Conservation (phyloP, 2,888 invertebrate genomes). For the Agapetus fuscipes region DNA sequence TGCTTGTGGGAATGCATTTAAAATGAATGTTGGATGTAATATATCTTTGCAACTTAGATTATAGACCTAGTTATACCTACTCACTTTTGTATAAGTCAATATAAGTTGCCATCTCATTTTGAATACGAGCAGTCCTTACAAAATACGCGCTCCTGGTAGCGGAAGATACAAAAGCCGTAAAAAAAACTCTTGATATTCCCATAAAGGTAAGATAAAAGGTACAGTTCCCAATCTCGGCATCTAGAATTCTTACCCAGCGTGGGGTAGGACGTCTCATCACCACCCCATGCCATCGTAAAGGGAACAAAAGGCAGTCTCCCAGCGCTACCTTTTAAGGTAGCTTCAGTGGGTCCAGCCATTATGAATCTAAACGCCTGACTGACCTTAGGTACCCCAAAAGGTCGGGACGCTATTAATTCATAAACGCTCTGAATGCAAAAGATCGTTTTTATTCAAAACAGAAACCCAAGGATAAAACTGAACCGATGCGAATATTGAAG, state of each 20-base stretch:
- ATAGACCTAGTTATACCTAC: too few relatives aligned
- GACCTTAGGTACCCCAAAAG: constrained; percentile 3
- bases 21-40: too few relatives aligned
- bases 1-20: too few relatives aligned
- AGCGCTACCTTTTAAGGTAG: constrained; percentile 14
- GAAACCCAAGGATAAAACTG: not conserved
- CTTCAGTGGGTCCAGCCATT: too few relatives aligned
- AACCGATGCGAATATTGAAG: too few relatives aligned
- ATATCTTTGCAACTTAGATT: too few relatives aligned
- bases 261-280: constrained; percentile 17
- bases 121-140: too few relatives aligned
- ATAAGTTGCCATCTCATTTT: not conserved
- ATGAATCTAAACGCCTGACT: constrained; percentile 6
- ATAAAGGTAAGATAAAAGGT: constrained; percentile 10
- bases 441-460: not conserved
- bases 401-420: too few relatives aligned
- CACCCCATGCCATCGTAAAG: constrained; percentile 6
- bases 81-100: not conserved
- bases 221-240: constrained; percentile 13
- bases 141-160: too few relatives aligned
- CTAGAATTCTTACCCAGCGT: constrained; percentile 13
- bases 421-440: too few relatives aligned
- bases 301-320: constrained; percentile 8
- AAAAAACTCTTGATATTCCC: not conserved
- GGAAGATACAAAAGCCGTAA: not conserved